A percentile compares a stretch with the other conserved stretches of the same genome.
phyloP scores from a whole-genome alignment of 1,140 invertebrate species.

The Drosophila malerkotliana region DNA sequence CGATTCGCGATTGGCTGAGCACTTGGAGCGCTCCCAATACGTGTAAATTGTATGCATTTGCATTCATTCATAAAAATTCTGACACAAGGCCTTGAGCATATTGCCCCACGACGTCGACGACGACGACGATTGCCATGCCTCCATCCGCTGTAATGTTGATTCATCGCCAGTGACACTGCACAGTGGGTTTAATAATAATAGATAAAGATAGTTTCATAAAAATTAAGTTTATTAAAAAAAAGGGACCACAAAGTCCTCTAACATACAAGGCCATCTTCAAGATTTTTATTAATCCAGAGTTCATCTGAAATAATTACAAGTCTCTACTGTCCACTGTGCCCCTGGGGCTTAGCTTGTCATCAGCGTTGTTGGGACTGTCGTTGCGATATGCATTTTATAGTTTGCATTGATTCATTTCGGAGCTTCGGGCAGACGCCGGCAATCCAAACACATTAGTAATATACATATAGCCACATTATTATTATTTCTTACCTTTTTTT shows the following conservation, averaged over 20 bases:
- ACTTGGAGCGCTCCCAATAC: slow-evolving; percentile 46
- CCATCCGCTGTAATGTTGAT: slow-evolving; percentile 44
- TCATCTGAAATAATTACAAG: too few relatives aligned
- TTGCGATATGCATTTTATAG: slow-evolving; percentile 58
- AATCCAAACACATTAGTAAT: slow-evolving; percentile 48
- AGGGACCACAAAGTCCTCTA: too few relatives aligned
- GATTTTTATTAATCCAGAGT: too few relatives aligned
- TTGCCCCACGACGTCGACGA: slow-evolving; percentile 30
- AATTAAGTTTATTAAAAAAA: background rate
- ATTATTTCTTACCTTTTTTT: slow-evolving; percentile 17
- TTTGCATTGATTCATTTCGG: slow-evolving; percentile 56
- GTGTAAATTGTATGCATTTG: slow-evolving; percentile 55
- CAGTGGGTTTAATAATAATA: too few relatives aligned
- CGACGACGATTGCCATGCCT: slow-evolving; percentile 23
- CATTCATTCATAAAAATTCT: slow-evolving; percentile 65
- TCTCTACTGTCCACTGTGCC: slow-evolving; percentile 7
- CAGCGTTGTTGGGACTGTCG: slow-evolving; percentile 19
- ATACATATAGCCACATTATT: slow-evolving; percentile 33
- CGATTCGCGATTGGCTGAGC: slow-evolving; percentile 25
- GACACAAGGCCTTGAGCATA: slow-evolving; percentile 60
- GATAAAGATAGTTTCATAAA: background rate
- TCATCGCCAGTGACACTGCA: slow-evolving; percentile 33
- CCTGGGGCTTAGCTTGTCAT: slow-evolving; percentile 37
- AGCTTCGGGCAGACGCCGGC: slow-evolving; percentile 34
- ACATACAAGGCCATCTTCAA: background rate